Conservation (phyloP, 1,140 invertebrate genomes). For the Leptoteleia sp. region DNA sequence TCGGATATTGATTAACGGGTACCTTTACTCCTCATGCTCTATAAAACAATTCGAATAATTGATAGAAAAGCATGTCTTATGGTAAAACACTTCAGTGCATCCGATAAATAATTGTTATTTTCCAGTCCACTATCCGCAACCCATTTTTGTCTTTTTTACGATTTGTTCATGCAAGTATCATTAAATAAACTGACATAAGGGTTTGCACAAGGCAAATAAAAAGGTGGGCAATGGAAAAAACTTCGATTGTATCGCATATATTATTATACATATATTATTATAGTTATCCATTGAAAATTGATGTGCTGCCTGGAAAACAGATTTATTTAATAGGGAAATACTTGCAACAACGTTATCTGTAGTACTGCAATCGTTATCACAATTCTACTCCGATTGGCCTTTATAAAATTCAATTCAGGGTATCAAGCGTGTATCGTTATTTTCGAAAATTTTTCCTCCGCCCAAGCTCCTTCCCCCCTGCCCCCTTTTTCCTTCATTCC, state of each 20-base stretch:
- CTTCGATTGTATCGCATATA: no score
- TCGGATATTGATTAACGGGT: no score
- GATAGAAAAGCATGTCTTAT: slow-evolving; percentile 1
- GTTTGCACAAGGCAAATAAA: slow-evolving; percentile 33
- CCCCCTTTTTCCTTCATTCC: no score
- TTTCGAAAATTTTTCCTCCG: slow-evolving; percentile 5
- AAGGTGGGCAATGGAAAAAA: slow-evolving; percentile 18
- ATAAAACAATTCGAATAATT: slow-evolving; percentile 13
- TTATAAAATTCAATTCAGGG: slow-evolving; percentile 2
- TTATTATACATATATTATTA: slow-evolving; percentile 39
- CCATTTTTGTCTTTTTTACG: slow-evolving; percentile 7
- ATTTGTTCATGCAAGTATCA: slow-evolving; percentile 40
- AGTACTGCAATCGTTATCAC: slow-evolving; percentile 37
- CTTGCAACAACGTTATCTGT: slow-evolving; percentile 29
- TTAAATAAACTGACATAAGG: slow-evolving; percentile 45
- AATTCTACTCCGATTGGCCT: slow-evolving; percentile 26
- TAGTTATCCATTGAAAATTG: slow-evolving; percentile 44
- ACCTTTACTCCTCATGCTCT: no score
- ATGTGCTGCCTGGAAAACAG: slow-evolving; percentile 41
- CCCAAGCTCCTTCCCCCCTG: background rate
- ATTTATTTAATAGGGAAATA: slow-evolving; percentile 58
- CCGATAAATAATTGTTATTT: slow-evolving; percentile 20
- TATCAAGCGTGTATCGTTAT: slow-evolving; percentile 11
- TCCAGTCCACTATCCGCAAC: background rate
- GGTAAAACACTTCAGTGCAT: background rate